A percentile compares a stretch with the other conserved stretches of the same genome.
Conservation (phyloP, 2,888 invertebrate genomes). For the Lampropteryx suffumata region DNA sequence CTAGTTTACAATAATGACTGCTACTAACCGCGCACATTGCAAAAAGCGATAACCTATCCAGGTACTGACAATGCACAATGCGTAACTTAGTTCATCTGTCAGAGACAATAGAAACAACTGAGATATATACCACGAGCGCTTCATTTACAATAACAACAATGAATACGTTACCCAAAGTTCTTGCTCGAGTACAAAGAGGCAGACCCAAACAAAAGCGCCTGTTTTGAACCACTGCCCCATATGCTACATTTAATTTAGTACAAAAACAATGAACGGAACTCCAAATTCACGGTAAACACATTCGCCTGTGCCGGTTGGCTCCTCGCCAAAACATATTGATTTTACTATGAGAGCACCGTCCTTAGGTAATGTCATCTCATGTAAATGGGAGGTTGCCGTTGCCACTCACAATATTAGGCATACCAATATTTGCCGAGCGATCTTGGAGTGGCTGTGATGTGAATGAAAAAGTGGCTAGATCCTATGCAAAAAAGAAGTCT, state of each 20-base stretch:
- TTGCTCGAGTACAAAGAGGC: background rate
- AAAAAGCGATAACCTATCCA: too few relatives aligned
- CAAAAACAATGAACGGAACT: constrained; percentile 53
- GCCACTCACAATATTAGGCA: constrained; percentile 28
- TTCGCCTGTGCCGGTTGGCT: constrained; percentile 42
- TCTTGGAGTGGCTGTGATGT: constrained; percentile 18
- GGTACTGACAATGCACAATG: too few relatives aligned
- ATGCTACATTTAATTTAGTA: constrained; percentile 44
- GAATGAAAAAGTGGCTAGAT: constrained; percentile 16
- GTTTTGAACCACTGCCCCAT: constrained; percentile 28
- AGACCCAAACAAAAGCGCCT: constrained; percentile 3
- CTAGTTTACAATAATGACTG: too few relatives aligned
- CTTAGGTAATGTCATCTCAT: constrained; percentile 26
- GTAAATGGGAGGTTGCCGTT: constrained; percentile 19
- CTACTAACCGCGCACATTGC: too few relatives aligned
- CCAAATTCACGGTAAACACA: constrained; percentile 51
- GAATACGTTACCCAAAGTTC: too few relatives aligned
- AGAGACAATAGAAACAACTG: too few relatives aligned
- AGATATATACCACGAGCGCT: too few relatives aligned
- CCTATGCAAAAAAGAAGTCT: constrained; percentile 10
- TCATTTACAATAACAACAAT: too few relatives aligned
- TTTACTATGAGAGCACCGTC: constrained; percentile 34
- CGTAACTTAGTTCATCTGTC: too few relatives aligned
- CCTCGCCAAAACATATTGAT: constrained; percentile 53
- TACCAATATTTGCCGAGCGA: constrained; percentile 28